Evolutionary conservation across 2,888 invertebrate genomes (phyloP).

Genomic region (Dorcus hopei): DNA sequence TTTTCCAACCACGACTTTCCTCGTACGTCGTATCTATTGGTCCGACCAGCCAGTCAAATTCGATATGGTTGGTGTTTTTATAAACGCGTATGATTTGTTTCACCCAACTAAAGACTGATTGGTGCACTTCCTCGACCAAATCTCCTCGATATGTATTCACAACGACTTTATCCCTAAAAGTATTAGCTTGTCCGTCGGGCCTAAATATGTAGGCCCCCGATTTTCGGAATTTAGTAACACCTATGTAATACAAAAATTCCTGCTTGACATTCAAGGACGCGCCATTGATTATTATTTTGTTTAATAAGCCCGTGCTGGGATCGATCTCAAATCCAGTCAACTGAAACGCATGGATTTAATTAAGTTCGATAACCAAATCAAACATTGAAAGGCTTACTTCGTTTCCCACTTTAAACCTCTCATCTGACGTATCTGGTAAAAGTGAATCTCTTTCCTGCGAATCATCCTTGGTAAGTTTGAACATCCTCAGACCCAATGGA

Average conservation of each 20-base stretch:
- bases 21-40: constrained; percentile 58
- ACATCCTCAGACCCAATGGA: constrained; percentile 59
- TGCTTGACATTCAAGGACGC: constrained; percentile 52
- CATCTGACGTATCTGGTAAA: no score
- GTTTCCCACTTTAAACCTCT: neutral
- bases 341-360: neutral
- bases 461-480: no score
- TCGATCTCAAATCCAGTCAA: constrained; percentile 13
- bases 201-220: constrained; percentile 93
- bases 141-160: constrained; percentile 41
- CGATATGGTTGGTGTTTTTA: constrained; percentile 55
- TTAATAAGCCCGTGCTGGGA: constrained; percentile 53
- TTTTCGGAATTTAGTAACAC: constrained; percentile 60
- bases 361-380: neutral
- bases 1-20: constrained; percentile 37
- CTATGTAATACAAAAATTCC: constrained; percentile 70
- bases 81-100: constrained; percentile 70
- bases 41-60: constrained; percentile 75
- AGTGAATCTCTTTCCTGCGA: no score
- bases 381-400: neutral
- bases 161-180: constrained; percentile 12
- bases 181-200: constrained; percentile 46
- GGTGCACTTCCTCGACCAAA: constrained; percentile 61
- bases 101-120: constrained; percentile 61
- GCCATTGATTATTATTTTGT: constrained; percentile 50